phyloP scores from a whole-genome alignment of 2,797 vertebrate species.

The Sebastes wilsoni region DNA sequence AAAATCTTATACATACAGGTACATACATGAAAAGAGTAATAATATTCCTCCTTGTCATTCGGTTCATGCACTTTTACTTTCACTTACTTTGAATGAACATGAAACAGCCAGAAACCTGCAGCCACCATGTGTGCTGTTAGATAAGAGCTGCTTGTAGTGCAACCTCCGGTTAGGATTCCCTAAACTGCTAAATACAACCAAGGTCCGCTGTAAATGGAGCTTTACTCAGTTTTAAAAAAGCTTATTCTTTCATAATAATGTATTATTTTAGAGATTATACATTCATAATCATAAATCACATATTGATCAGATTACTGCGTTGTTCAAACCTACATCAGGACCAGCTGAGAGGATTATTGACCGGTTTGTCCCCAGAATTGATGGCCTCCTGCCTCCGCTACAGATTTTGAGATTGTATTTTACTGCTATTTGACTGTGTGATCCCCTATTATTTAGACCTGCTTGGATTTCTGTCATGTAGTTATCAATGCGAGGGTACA shows the following conservation, averaged over 20 bases:
- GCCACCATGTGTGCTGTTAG: background rate
- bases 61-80: background rate
- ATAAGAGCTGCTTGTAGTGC: slow-evolving; percentile 29
- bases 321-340: slow-evolving; percentile 59
- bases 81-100: background rate
- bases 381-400: slow-evolving; percentile 47
- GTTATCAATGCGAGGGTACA: slow-evolving; percentile 66
- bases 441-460: slow-evolving; percentile 77
- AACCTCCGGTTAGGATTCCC: slow-evolving; percentile 35
- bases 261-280: slow-evolving; percentile 51
- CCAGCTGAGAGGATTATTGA: slow-evolving; percentile 65
- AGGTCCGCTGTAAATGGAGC: slow-evolving; percentile 48
- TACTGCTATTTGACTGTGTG: slow-evolving; percentile 27
- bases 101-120: background rate
- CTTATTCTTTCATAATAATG: slow-evolving; percentile 54
- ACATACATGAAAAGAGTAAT: no score
- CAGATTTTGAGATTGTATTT: slow-evolving; percentile 61
- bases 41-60: background rate
- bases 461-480: slow-evolving; percentile 74
- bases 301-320: slow-evolving; percentile 64
- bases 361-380: slow-evolving; percentile 5
- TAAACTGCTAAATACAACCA: slow-evolving; percentile 33
- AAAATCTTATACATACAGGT: no score
- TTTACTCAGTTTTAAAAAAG: slow-evolving; percentile 46
- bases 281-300: slow-evolving; percentile 68